Evolutionary conservation across 2,797 vertebrate species (phyloP), one percentile per base, ranked within the genome.

Genomic region (Todus mexicanus): DNA sequence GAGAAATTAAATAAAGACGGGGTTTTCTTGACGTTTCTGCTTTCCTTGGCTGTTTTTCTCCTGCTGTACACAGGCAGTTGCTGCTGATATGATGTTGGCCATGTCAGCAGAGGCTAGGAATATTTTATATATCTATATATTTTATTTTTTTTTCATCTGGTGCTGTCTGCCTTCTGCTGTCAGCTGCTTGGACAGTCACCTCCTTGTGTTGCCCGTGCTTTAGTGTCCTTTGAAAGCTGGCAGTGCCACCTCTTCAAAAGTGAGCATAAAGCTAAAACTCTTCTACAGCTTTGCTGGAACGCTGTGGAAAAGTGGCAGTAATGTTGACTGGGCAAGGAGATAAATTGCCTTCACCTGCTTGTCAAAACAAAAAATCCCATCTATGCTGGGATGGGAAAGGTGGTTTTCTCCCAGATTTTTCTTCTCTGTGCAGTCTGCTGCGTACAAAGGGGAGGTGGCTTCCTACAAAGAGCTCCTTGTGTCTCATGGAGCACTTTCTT

Each of bases 31-130:
- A 35, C 0, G 0, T 17, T 64, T 53, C 64, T 76, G 35, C 40
- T 72, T 72, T 71, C 27, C 86, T 50, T 76, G 73, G 53, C 65
- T 38, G 25, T 3, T 1, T 56, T 90, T 71, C 81, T 37, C 29
- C 81, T 35, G n/a, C 0, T 0, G n/a, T 4, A 29, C 0, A 0
- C 1, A 5, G 27, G 60, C 53, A 33, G 35, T 33, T 8, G 1
- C 23, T 60, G 81, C 81, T 92, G 84, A 43, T 72, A 38, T 20
- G 19, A 40, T 6, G 33, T 66, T 81, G 86, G 63, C 77, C 8
- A 0, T 73, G 71, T 89, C 72, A 92, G 72, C 69, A 73, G 48
- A 64, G 68, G 25, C 79, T 65, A 64, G 43, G 40, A 64, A 16
- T 5, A 25, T 31, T n/a, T 22, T 31, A n/a, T 43, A 12, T 63